A percentile compares a stretch with the other conserved stretches of the same genome.
These are phyloP conservation scores for Drosophila repleta DNA, from an alignment of 1,140 invertebrate species.

Conservation along the genomic window DNA sequence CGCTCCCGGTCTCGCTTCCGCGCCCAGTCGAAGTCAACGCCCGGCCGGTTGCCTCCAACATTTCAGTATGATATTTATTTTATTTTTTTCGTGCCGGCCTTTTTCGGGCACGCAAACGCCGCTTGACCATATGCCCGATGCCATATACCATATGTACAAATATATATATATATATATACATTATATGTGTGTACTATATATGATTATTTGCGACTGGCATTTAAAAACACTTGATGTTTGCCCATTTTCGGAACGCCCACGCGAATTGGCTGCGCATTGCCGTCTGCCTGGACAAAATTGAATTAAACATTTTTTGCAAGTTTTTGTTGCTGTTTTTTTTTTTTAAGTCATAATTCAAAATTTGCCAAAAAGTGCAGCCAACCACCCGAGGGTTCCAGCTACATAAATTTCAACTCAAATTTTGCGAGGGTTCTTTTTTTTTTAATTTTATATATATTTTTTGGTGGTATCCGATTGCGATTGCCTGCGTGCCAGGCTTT, in stretches of 20 bases:
- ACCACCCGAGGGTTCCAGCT: conserved; percentile 24
- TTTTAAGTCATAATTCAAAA: conserved; percentile 68
- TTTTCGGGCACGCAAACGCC: conserved; percentile 78
- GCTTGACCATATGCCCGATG: conserved; percentile 44
- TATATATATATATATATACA: conserved; percentile 15
- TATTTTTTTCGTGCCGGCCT: conserved; percentile 47
- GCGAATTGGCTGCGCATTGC: conserved; percentile 26
- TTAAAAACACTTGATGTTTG: conserved; percentile 72
- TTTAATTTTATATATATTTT: neutral
- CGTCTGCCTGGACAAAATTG: conserved; percentile 44
- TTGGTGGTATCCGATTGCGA: conserved; percentile 31
- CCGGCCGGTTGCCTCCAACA: conserved; percentile 46
- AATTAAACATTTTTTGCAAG: conserved; percentile 56
- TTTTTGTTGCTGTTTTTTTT: conserved; percentile 21
- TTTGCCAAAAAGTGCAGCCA: conserved; percentile 61
- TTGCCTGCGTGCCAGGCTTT: conserved; percentile 63
- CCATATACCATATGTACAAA: conserved; percentile 35
- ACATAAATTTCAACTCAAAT: conserved; percentile 62
- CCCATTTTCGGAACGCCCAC: conserved; percentile 78
- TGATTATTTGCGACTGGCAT: conserved; percentile 43
- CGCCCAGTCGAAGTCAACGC: conserved; percentile 63
- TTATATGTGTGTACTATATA: conserved; percentile 18
- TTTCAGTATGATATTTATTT: conserved; percentile 6
- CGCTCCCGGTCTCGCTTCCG: conserved; percentile 26
- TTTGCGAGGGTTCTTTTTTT: conserved; percentile 6